phyloP scores from a whole-genome alignment of 2,888 invertebrate genomes.

The Drosophila conformis region DNA sequence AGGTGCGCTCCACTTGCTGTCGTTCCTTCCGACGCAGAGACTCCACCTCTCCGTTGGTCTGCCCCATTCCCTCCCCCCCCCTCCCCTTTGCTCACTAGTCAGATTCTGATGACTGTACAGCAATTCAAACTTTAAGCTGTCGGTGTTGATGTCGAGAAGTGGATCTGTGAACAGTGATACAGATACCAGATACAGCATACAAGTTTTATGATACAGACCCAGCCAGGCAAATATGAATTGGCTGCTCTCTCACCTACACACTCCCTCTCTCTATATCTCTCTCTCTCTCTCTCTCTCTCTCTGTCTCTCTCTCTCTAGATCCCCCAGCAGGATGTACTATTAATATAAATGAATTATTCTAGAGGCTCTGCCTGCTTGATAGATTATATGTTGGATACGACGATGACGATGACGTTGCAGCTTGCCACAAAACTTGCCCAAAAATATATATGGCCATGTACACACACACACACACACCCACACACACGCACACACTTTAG shows the following conservation, averaged over 20 bases:
- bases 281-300: not conserved
- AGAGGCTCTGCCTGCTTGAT: conserved; percentile 58
- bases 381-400: conserved; percentile 73
- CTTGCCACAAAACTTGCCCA: conserved; percentile 46
- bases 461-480: conserved; percentile 1
- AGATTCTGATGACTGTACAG: conserved; percentile 64
- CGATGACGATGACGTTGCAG: conserved; percentile 44
- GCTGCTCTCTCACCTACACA: not conserved
- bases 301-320: not conserved
- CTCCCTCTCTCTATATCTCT: too few relatives aligned
- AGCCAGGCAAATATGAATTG: conserved; percentile 40
- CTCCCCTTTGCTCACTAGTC: not conserved
- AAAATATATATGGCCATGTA: conserved; percentile 29
- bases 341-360: conserved; percentile 79
- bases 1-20: conserved; percentile 76
- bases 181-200: conserved; percentile 20
- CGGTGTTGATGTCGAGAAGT: conserved; percentile 62
- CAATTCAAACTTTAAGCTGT: conserved; percentile 77
- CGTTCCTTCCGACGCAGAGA: conserved; percentile 51
- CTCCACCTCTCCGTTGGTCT: not conserved
- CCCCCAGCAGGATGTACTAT: conserved; percentile 47
- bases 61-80: not conserved
- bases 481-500: not conserved
- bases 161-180: conserved; percentile 57
- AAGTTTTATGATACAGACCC: conserved; percentile 16